These are phyloP conservation scores for Anguilla megastoma DNA, from an alignment of 2,797 vertebrate genomes.

Conservation along the genomic window DNA sequence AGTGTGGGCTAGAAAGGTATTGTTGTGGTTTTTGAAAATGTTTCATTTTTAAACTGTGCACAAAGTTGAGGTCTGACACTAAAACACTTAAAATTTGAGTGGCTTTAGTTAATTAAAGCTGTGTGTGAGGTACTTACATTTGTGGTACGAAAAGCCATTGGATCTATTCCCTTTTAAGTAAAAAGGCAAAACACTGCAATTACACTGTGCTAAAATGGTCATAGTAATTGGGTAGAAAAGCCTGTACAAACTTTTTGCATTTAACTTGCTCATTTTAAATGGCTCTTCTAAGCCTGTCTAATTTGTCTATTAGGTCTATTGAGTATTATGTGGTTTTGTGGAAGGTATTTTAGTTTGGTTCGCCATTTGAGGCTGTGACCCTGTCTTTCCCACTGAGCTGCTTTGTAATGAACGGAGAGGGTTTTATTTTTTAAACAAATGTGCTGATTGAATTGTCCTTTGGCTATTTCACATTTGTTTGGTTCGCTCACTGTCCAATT, in stretches of 20 bases:
- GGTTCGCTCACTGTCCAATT: background rate
- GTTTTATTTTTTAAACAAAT: constrained; percentile 26
- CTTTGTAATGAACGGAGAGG: constrained; percentile 35
- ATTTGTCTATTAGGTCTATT: constrained; percentile 43
- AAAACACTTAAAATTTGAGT: constrained; percentile 36
- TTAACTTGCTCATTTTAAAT: background rate
- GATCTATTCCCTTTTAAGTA: constrained; percentile 52
- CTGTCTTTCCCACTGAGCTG: constrained; percentile 35
- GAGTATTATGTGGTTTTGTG: constrained; percentile 40
- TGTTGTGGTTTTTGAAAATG: constrained; percentile 3
- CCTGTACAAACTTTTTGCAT: background rate
- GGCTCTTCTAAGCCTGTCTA: constrained; percentile 45
- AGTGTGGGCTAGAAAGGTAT: constrained; percentile 43
- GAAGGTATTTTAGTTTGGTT: constrained; percentile 45
- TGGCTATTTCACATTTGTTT: background rate
- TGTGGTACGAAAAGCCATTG: constrained; percentile 54
- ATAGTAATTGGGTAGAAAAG: constrained; percentile 49
- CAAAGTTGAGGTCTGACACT: constrained; percentile 27
- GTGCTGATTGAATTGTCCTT: background rate
- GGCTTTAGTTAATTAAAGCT: constrained; percentile 46
- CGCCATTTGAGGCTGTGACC: constrained; percentile 41
- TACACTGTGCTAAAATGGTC: constrained; percentile 58
- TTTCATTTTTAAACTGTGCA: constrained; percentile 33
- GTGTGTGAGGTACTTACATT: constrained; percentile 50
- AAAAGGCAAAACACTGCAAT: constrained; percentile 67